These are phyloP conservation scores for Limnephilus lunatus DNA, from an alignment of 2,888 invertebrate species.

Conservation along the genomic window DNA sequence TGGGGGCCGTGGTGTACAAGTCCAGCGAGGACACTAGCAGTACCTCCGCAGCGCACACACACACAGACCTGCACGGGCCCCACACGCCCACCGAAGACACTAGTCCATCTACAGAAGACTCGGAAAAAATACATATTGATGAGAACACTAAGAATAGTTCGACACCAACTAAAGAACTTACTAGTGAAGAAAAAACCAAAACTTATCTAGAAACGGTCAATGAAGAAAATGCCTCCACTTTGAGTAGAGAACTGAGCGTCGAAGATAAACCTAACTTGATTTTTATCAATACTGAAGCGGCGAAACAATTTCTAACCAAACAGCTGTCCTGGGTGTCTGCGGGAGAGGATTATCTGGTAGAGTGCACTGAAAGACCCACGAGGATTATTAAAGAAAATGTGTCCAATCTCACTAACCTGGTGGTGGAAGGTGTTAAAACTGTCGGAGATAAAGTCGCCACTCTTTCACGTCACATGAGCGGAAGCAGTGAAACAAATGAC, in stretches of 20 bases:
- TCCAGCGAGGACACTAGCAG: slow-evolving; percentile 81
- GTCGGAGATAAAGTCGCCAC: slow-evolving; percentile 86
- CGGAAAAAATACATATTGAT: slow-evolving; percentile 74
- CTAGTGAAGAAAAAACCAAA: slow-evolving; percentile 69
- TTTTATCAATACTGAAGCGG: slow-evolving; percentile 88
- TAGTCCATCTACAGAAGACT: slow-evolving; percentile 78
- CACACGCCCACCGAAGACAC: slow-evolving; percentile 78
- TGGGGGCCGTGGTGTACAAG: slow-evolving; percentile 79
- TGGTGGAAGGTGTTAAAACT: slow-evolving; percentile 86
- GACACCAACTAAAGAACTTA: slow-evolving; percentile 29
- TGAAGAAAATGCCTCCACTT: slow-evolving; percentile 49
- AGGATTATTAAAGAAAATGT: slow-evolving; percentile 85
- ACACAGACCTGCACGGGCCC: slow-evolving; percentile 78
- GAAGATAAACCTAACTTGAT: slow-evolving; percentile 80
- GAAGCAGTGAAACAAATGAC: slow-evolving; percentile 84
- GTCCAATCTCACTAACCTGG: slow-evolving; percentile 84
- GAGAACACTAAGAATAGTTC: slow-evolving; percentile 71
- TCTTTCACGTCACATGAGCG: slow-evolving; percentile 85
- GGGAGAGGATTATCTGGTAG: slow-evolving; percentile 82
- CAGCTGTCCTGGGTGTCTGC: slow-evolving; percentile 86
- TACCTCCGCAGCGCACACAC: slow-evolving; percentile 77
- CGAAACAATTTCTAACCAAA: slow-evolving; percentile 85
- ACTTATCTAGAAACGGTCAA: slow-evolving; percentile 64
- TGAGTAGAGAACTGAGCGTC: slow-evolving; percentile 47
- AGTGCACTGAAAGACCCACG: slow-evolving; percentile 82